These are phyloP conservation scores for Antechinus flavipes DNA, from an alignment of 2,113 vertebrate species.

Conservation along the genomic window DNA sequence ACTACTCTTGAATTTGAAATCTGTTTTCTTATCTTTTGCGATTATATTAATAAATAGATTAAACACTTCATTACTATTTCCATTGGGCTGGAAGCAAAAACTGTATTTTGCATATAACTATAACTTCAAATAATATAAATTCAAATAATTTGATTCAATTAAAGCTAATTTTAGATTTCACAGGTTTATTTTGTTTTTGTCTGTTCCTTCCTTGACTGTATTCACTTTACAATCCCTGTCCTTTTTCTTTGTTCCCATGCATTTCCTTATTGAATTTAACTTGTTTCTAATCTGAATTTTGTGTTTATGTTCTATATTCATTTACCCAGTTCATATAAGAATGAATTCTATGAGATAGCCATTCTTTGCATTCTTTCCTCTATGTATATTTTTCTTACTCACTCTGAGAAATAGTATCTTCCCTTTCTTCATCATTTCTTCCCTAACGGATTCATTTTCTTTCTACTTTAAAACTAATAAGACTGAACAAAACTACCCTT, in stretches of 20 bases:
- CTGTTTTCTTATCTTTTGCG: background rate
- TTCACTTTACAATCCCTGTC: background rate
- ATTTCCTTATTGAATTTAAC: background rate
- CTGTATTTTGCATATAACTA: background rate
- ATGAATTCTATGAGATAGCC: background rate
- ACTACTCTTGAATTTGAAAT: background rate
- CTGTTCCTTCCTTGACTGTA: background rate
- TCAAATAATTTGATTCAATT: background rate
- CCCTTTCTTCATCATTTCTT: background rate
- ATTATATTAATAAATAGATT: background rate
- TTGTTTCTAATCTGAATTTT: background rate
- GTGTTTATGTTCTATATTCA: background rate
- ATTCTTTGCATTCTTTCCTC: background rate
- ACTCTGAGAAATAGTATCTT: background rate
- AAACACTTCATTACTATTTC: background rate
- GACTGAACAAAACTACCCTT: background rate
- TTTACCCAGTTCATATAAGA: background rate
- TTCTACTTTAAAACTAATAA: background rate
- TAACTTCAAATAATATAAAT: background rate
- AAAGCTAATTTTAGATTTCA: background rate
- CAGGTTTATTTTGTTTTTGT: background rate
- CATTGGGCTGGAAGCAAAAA: background rate
- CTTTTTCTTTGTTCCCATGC: background rate
- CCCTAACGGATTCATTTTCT: background rate
- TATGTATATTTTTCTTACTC: background rate